phyloP scores from a whole-genome alignment of 2,797 vertebrate species.

The Mionectes olivaceus region DNA sequence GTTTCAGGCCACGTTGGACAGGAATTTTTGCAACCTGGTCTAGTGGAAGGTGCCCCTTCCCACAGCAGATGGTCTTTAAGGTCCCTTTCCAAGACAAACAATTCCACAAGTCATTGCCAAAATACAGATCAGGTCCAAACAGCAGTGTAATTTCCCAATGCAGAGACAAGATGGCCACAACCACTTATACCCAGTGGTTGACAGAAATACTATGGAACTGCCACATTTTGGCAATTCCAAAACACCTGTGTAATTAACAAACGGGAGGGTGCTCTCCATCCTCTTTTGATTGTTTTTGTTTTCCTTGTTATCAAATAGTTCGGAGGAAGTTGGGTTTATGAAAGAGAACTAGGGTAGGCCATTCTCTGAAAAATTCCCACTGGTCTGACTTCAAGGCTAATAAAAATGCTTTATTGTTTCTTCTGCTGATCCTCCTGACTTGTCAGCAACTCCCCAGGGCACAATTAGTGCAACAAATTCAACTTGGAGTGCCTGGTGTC shows the following conservation, averaged over 20 bases:
- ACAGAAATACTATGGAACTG: background rate
- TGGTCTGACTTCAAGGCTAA: slow-evolving; percentile 68
- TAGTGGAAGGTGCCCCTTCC: background rate
- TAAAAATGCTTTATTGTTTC: slow-evolving; percentile 69
- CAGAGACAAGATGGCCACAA: background rate
- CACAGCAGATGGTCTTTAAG: background rate
- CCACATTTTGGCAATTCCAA: background rate
- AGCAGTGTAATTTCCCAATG: background rate
- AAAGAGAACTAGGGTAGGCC: slow-evolving; percentile 16
- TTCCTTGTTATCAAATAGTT: slow-evolving; percentile 13
- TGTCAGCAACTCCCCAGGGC: slow-evolving; percentile 46
- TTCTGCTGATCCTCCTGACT: slow-evolving; percentile 65
- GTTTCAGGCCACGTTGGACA: background rate
- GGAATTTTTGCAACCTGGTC: background rate
- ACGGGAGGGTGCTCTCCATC: background rate
- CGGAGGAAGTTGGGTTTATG: slow-evolving; percentile 46
- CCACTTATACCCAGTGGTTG: background rate
- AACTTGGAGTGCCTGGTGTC: background rate
- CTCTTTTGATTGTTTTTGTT: background rate
- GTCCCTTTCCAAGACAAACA: background rate
- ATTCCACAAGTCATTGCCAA: background rate
- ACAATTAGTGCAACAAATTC: slow-evolving; percentile 36
- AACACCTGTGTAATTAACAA: background rate
- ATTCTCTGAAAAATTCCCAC: slow-evolving; percentile 52
- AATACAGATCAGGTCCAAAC: background rate